phyloP scores from a whole-genome alignment of 2,888 invertebrate genomes.

The Rotaria macrura region DNA sequence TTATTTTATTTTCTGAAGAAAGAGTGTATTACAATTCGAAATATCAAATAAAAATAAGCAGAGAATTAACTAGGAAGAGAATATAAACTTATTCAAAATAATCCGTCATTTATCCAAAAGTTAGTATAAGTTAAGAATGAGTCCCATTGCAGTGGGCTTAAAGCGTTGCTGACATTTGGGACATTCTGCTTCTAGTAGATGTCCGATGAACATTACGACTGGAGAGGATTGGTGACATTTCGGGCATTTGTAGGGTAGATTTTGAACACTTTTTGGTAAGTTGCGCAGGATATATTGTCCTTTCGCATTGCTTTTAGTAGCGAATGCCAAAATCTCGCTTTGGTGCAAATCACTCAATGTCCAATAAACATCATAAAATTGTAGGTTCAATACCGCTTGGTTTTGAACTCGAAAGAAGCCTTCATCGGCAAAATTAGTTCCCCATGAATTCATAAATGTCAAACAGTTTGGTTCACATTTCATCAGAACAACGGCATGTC shows the following conservation, averaged over 20 bases:
- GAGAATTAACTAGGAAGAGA: no score
- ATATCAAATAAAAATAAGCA: no score
- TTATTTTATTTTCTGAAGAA: no score
- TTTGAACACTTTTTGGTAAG: not conserved
- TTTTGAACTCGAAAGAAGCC: conserved; percentile 17
- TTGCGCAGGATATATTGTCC: not conserved
- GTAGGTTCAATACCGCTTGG: not conserved
- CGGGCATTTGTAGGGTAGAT: not conserved
- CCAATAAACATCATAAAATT: conserved; percentile 21
- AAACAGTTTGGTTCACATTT: not conserved
- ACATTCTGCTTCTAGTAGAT: not conserved
- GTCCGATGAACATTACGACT: not conserved
- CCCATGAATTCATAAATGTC: conserved; percentile 21
- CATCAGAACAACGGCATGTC: conserved; percentile 18
- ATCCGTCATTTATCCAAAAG: no score
- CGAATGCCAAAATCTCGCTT: not conserved
- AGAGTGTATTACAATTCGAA: no score
- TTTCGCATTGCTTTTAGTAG: not conserved
- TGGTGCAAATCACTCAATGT: not conserved
- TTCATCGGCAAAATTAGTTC: not conserved
- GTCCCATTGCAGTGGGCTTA: not conserved
- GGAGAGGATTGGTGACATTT: not conserved
- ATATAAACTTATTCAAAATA: no score
- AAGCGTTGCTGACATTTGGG: not conserved
- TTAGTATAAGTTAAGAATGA: no score